Evolutionary conservation across 2,113 vertebrate genomes (phyloP), one percentile per base, ranked within the genome.

Genomic region (Xenotilapia flavipinnis): DNA sequence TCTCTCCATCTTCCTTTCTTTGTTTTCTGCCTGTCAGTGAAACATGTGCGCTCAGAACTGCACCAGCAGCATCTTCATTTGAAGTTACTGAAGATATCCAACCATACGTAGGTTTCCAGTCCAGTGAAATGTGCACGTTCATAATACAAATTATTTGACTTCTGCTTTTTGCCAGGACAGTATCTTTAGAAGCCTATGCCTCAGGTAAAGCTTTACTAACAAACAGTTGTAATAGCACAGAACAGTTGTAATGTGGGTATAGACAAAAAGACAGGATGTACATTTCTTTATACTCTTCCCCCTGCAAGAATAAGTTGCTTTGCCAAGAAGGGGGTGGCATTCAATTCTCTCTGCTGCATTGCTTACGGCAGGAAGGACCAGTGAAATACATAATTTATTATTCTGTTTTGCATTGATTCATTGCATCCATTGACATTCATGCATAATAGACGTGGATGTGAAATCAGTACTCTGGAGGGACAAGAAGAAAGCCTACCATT

Each of bases 341-440:
- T 93, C 87, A 84, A 9, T 83, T 86, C 80, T 89, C 51, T 79
- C 55, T 28, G 12, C 45, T 80, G 80, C 49, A 68, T 87, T 33
- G 54, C 85, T 88, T 47, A 86, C 60, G 77, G 87, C 83, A 88
- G 81, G 83, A 84, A 54, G 83, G 89, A 84, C 77, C 85, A 42
- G 31, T 62, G 15, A 84, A 91, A 92, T 89, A 80, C 56, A 77
- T 87, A 53, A 91, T 91, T 93, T 94, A 91, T 87, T 92, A 87
- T 93, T 92, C 91, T 85, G 75, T 80, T 94, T 91, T 90, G 88
- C 90, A 94, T 86, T 92, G 93, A 94, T 91, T 92, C 87, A 85
- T 83, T 90, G 91, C 90, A 91, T 94, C 85, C 88, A 93, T 91
- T 95, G 91, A 94, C 93, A 95, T 95, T 95, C 92, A 95, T 91